Evolutionary conservation across 2,888 invertebrate genomes (phyloP), one percentile per base, ranked within the genome.

Genomic region (Torymus auratus): DNA sequence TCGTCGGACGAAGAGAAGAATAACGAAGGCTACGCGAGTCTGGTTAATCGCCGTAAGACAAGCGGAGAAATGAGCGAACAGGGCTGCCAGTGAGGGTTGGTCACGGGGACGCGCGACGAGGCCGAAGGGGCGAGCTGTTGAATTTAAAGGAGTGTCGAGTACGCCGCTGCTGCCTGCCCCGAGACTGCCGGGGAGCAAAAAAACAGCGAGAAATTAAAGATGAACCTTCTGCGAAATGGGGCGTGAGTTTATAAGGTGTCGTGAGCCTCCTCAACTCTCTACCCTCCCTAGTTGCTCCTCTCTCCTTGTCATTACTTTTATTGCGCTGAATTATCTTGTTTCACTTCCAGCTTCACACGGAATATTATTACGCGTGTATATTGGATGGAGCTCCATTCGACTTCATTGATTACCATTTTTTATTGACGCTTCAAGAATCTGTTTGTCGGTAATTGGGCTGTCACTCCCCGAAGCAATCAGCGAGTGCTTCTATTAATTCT

Each of bases 31-130:
- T 78, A 78, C 77, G 81, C 62, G 72, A 85, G 87, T 85, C 88
- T 88, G 90, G 90, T 90, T 91, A 91, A 91, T 91, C 90, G 89
- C 89, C 90, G 89, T 90, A 89, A 91, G 90, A 91, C 91, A 91
- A 91, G 89, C 88, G 86, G 89, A 90, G 89, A 91, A 91, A 91
- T 89, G 91, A 90, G 90, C 88, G 88, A 88, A 87, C 88, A 87
- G 88, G 72, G 28, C 61, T 58, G 61, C n/a, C 13, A 52, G 52
- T 17, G 73, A 56, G 80, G 80, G 83, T 83, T 81, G 84, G 83
- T 81, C 84, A 84, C 82, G 81, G 82, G 83, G 83, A 83, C 78
- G 71, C 64, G 64, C 64, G 64, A 75, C 56, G 53, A 82, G 75
- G 64, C 69, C 13, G 65, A 50, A 41, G 55, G 14, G 50, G 71